Evolutionary conservation across 2,888 invertebrate genomes (phyloP).

Genomic region (Lottia gigantea): DNA sequence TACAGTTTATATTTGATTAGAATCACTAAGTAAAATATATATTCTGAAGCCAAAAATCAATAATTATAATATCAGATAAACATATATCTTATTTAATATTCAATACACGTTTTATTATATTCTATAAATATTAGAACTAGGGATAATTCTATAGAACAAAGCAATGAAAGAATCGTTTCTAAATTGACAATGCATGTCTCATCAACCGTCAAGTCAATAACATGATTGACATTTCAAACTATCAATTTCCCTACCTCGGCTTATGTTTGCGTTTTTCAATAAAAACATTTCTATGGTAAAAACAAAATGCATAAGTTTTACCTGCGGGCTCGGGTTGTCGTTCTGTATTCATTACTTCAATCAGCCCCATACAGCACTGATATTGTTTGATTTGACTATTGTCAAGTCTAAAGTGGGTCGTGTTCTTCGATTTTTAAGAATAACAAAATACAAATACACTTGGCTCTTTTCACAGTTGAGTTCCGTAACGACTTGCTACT

Average conservation of each 20-base stretch:
- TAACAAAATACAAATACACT: constrained; percentile 10
- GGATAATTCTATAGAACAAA: neutral
- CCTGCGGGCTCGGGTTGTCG: neutral
- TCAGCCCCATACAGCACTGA: neutral
- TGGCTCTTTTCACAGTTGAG: constrained; percentile 8
- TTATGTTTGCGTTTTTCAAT: constrained; percentile 6
- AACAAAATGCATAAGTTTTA: neutral
- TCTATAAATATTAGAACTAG: neutral
- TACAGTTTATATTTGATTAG: too few species aligned
- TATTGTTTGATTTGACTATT: neutral
- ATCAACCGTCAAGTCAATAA: constrained; percentile 7
- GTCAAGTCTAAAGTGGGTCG: neutral
- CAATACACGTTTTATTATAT: constrained; percentile 4
- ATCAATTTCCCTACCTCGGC: constrained; percentile 3
- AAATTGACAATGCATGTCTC: constrained; percentile 8
- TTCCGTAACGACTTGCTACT: constrained; percentile 11
- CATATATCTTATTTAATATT: neutral
- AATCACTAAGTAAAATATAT: too few species aligned
- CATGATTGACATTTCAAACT: constrained; percentile 1
- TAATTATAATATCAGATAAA: too few species aligned
- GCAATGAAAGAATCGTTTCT: neutral
- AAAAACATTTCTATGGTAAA: neutral
- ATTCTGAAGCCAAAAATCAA: too few species aligned
- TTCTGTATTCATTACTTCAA: neutral
- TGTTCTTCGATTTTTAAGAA: constrained; percentile 9